A percentile compares a stretch with the other conserved stretches of the same genome.
Evolutionary conservation across 1,140 invertebrate species (phyloP).

Genomic region (Micrasema minimum): DNA sequence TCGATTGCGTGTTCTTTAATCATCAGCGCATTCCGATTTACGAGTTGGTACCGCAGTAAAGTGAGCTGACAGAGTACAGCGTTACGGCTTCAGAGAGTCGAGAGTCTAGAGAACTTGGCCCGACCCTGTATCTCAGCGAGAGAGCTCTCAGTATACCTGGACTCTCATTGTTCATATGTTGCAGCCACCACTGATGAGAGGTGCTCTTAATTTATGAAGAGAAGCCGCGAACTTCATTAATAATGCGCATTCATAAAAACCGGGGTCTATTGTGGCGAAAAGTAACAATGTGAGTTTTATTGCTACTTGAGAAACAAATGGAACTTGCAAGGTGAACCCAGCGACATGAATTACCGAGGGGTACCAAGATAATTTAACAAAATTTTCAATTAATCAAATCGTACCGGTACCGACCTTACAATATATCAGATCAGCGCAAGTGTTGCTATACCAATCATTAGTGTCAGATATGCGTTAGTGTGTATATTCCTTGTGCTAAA

Average conservation of each 20-base stretch:
- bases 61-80: too few species aligned
- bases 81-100: not conserved
- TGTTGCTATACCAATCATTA: too few species aligned
- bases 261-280: slow-evolving; percentile 31
- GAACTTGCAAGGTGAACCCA: slow-evolving; percentile 19
- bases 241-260: slow-evolving; percentile 43
- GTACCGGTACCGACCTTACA: too few species aligned
- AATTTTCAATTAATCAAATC: too few species aligned
- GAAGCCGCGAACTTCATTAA: slow-evolving; percentile 50
- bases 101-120: not conserved
- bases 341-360: too few species aligned
- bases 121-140: not conserved
- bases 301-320: slow-evolving; percentile 27
- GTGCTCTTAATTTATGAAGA: slow-evolving; percentile 49
- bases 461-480: too few species aligned
- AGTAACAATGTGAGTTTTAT: slow-evolving; percentile 30
- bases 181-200: slow-evolving; percentile 38
- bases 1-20: too few species aligned
- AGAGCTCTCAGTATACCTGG: slow-evolving; percentile 1
- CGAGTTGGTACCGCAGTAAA: not conserved
- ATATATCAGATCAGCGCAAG: too few species aligned
- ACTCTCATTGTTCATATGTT: slow-evolving; percentile 46
- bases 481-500: too few species aligned
- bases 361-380: too few species aligned
- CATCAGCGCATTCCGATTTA: too few species aligned